Base-by-base conservation (phyloP, 2,113 vertebrate genomes). In the Tursiops truncatus region DNA sequence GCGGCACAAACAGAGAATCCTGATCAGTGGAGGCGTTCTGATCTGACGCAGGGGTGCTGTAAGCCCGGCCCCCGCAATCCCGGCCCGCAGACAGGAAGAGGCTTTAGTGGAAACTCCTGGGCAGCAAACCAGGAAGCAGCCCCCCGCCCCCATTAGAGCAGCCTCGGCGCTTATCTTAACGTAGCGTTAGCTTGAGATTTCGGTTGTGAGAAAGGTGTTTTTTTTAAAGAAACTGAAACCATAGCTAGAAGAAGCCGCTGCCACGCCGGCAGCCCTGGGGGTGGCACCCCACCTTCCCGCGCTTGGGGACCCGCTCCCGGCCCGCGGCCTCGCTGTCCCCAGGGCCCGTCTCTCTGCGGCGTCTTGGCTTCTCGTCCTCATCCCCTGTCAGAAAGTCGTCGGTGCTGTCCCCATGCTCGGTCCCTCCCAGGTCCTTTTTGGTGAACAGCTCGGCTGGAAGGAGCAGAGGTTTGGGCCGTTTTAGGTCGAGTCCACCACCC, bases 371-470 rank as follows among this genome's bases (percentile, higher is more conserved):
- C 0, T 95, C 67, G 0, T 97, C 97, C 33, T 98, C 98, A 0
- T 94, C 98, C 38, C 98, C 98, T 3, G 89, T 96, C 80, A 56
- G 4, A 0, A 95, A 73, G 14, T 85, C 93, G 0, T 84, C 20
- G 0, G 31, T n/a, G 74, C 58, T 8, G 26, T 96, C 92, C 0
- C 88, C 12, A 1, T 20, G 47, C 5, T 97, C n/a, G 5, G 95
- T 3, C 65, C 36, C 95, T 26, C 65, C 58, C 1, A 41, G 77
- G 36, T 36, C 98, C 91, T 98, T 98, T 36, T 96, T 85, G 26
- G 98, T 23, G 95, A 99, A 99, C 21, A 99, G 97, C 0, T 98
- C 91, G 1, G 98, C 99, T 99, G 41, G 67, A 95, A 96, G 4
- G 87, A 67, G 76, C 0, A 70, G 21, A 26, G 50, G 13, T 25